Base-by-base conservation (phyloP, 2,888 invertebrate species). In the Tetramorium bicarinatum region DNA sequence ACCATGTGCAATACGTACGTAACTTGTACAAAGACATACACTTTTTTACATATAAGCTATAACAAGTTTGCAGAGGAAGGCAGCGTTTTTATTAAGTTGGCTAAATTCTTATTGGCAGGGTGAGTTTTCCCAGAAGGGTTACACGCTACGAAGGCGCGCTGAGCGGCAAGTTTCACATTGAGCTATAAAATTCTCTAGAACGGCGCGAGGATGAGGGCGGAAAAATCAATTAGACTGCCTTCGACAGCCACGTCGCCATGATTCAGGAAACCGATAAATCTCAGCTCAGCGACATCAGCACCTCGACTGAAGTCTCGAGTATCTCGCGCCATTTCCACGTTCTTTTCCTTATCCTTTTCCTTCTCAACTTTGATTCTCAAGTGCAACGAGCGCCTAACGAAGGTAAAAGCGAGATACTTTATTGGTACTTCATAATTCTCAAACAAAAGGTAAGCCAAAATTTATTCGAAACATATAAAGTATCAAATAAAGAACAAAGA, bases 221-320 rank as follows among this genome's bases (percentile, higher is more conserved):
- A 91, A 93, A 92, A 93, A 93, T 92, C 93, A 93, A 92, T 92
- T 92, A 93, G 93, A 90, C 87, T 86, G 91, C 89, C 87, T 88
- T 87, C 91, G 90, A 91, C 89, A 91, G 87, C 87, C 85, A 89
- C 89, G 89, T 92, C 92, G 88, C 87, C 92, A 87, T 89, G 91
- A 93, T 92, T 92, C 92, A 88, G 86, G 88, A 92, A 91, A 90
- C 89, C 90, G 88, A 91, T 92, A 92, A 92, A 92, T 92, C 92
- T 86, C 86, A 83, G 86, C 84, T 74, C 76, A 83, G 69, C 91
- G 91, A 86, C 84, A 90, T 90, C 91, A 87, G 85, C 85, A 90
- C 84, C 89, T 84, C 82, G 64, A 66, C 74, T 83, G 69, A 82
- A 84, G 90, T 88, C 89, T 88, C 72, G 82, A 88, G 88, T 83